Percentiles rank a stretch among this genome's conserved stretches.
phyloP scores from a whole-genome alignment of 2,113 vertebrate species.

The Patagioenas fasciata region DNA sequence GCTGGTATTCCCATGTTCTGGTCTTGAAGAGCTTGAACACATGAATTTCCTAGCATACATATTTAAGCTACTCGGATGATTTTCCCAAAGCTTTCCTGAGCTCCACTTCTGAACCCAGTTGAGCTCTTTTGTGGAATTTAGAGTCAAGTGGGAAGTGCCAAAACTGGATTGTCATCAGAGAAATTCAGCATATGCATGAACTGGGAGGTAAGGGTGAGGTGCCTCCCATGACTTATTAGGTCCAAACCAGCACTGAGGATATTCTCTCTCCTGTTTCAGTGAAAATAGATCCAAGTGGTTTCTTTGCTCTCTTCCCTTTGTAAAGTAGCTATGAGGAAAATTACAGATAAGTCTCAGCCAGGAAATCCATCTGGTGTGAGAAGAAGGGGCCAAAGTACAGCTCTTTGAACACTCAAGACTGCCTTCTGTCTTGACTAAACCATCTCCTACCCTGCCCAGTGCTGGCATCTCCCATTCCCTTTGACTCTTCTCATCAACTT shows the following conservation, averaged over 20 bases:
- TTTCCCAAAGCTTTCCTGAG: neutral
- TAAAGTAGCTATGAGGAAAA: conserved; percentile 62
- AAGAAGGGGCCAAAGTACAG: conserved; percentile 61
- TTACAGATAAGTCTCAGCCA: conserved; percentile 58
- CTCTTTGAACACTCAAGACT: conserved; percentile 42
- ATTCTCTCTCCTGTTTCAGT: conserved; percentile 10
- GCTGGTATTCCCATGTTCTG: neutral
- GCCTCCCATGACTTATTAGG: conserved; percentile 25
- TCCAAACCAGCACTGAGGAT: conserved; percentile 11
- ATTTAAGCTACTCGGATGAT: neutral
- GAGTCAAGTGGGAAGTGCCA: conserved; percentile 17
- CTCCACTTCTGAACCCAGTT: conserved; percentile 14
- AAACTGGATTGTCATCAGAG: conserved; percentile 21
- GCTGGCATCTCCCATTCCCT: neutral
- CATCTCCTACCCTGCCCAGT: neutral
- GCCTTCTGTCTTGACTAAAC: conserved; percentile 50
- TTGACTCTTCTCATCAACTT: neutral
- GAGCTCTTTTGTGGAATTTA: neutral
- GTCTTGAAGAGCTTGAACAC: neutral
- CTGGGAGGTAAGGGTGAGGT: conserved; percentile 36
- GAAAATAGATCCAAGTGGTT: conserved; percentile 52
- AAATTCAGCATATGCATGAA: neutral
- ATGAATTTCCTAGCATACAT: neutral
- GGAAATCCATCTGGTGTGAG: conserved; percentile 66
- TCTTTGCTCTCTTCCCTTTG: conserved; percentile 55